These are phyloP conservation scores for Drosophila quinaria DNA, from an alignment of 2,888 invertebrate species.

Conservation along the genomic window DNA sequence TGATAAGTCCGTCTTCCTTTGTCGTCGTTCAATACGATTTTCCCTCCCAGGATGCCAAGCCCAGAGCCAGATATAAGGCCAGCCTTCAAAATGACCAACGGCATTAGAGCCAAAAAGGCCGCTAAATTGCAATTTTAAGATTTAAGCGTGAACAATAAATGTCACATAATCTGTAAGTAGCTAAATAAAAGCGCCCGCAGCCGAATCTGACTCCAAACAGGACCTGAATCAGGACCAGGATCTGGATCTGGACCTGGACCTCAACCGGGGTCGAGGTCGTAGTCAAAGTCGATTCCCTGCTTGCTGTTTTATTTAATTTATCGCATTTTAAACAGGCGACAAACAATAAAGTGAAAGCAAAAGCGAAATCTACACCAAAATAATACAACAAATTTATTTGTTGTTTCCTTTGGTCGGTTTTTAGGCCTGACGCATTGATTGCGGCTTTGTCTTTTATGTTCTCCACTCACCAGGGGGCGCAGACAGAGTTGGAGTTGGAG, in stretches of 20 bases:
- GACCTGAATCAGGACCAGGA: background rate
- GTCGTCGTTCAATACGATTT: slow-evolving; percentile 11
- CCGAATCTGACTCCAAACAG: slow-evolving; percentile 1
- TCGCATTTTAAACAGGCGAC: slow-evolving; percentile 80
- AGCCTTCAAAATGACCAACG: slow-evolving; percentile 48
- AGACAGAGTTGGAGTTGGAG: background rate
- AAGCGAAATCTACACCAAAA: slow-evolving; percentile 41
- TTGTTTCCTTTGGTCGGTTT: slow-evolving; percentile 47
- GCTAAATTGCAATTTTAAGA: slow-evolving; percentile 81
- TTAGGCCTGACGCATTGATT: slow-evolving; percentile 63
- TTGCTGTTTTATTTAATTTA: slow-evolving; percentile 78
- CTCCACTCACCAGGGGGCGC: background rate
- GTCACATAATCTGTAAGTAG: slow-evolving; percentile 85
- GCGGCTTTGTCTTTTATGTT: slow-evolving; percentile 64
- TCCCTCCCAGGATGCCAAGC: background rate
- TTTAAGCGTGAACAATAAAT: slow-evolving; percentile 86
- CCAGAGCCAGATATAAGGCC: slow-evolving; percentile 6
- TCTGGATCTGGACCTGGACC: slow-evolving; percentile 4
- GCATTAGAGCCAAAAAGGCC: slow-evolving; percentile 58
- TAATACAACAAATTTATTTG: slow-evolving; percentile 73
- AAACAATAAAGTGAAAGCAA: slow-evolving; percentile 54
- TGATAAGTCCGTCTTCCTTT: slow-evolving; percentile 57
- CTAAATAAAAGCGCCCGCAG: slow-evolving; percentile 76
- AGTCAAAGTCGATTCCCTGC: slow-evolving; percentile 15
- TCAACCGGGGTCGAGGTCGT: background rate